Evolutionary conservation across 1,140 invertebrate genomes (phyloP).

Genomic region (Mycetomoellerius zeteki): DNA sequence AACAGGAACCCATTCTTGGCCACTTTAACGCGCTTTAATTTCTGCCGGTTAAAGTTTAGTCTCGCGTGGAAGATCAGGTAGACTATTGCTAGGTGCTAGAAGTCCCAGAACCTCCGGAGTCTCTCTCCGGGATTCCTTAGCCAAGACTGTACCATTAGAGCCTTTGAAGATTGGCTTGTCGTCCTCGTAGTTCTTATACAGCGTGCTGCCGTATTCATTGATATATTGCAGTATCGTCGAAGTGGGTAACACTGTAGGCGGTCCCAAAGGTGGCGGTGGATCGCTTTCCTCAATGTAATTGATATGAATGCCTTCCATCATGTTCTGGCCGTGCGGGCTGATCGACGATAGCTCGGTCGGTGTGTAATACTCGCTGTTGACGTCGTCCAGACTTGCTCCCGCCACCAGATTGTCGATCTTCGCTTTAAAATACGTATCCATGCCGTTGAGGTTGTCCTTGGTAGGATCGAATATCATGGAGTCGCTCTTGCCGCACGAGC

Average conservation of each 20-base stretch:
- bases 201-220: conserved; percentile 79
- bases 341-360: conserved; percentile 89
- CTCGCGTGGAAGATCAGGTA: conserved; percentile 86
- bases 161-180: conserved; percentile 79
- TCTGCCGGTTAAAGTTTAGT: conserved; percentile 71
- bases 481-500: conserved; percentile 93
- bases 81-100: conserved; percentile 85
- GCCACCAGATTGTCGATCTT: conserved; percentile 76
- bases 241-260: conserved; percentile 73
- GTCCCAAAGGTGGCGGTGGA: conserved; percentile 76
- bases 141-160: conserved; percentile 80
- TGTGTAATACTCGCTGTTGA: conserved; percentile 92
- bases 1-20: conserved; percentile 48
- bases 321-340: conserved; percentile 76
- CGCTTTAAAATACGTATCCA: conserved; percentile 85
- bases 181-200: conserved; percentile 79
- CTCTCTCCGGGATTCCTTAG: conserved; percentile 75
- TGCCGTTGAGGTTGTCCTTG: conserved; percentile 87
- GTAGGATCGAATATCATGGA: conserved; percentile 91
- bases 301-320: conserved; percentile 88
- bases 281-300: conserved; percentile 88
- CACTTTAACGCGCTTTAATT: neutral
- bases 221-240: conserved; percentile 77
- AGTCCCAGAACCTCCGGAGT: conserved; percentile 82
- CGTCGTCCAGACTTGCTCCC: conserved; percentile 86